Base-by-base conservation (phyloP, 2,797 vertebrate species). In the Tadarida brasiliensis region DNA sequence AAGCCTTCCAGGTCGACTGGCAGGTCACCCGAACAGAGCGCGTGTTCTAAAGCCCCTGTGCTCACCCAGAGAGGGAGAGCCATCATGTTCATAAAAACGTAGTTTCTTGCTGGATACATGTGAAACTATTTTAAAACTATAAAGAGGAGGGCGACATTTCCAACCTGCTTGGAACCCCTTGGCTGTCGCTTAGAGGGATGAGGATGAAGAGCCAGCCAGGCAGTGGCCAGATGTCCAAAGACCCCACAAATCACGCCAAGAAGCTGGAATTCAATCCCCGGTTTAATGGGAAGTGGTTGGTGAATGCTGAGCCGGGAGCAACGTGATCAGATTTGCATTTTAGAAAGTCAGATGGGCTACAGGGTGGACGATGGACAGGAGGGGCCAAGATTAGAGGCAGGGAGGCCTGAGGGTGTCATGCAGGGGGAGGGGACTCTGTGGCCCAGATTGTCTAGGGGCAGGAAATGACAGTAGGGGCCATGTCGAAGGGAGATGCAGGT, bases 371-470 rank as follows among this genome's bases (percentile, higher is more conserved):
- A 30, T 35, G 59, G 44, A 30, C 1, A 0, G 57, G 33, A 39
- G 93, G 28, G 44, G 24, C 11, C 24, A 3, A 44, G n/a, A 19
- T 49, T 2, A 22, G 78, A 11, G 47, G 49, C 0, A 0, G 20
- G 2, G 20, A 22, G 35, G 39, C 28, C 26, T 3, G 47, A 14
- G 3, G 20, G 22, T 11, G 44, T n/a, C 3, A 0, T 1, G 3
- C 22, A 65, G 65, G 3, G 33, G 12, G 59, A 28, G 22, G 57
- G 57, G 57, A 24, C 17, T 20, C 65, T 19, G 65, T 16, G 65
- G 65, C 65, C 65, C 65, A 68, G n/a, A 2, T 68, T n/a, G 19
- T 68, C 65, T 68, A 33, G 65, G 10, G 65, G 65, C 65, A 68
- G 65, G 65, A 67, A 17, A 19, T 68, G 65, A 68, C 17, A 68